These are phyloP conservation scores for Chaetorhynchus papuensis DNA, from an alignment of 2,113 vertebrate species.

Conservation along the genomic window DNA sequence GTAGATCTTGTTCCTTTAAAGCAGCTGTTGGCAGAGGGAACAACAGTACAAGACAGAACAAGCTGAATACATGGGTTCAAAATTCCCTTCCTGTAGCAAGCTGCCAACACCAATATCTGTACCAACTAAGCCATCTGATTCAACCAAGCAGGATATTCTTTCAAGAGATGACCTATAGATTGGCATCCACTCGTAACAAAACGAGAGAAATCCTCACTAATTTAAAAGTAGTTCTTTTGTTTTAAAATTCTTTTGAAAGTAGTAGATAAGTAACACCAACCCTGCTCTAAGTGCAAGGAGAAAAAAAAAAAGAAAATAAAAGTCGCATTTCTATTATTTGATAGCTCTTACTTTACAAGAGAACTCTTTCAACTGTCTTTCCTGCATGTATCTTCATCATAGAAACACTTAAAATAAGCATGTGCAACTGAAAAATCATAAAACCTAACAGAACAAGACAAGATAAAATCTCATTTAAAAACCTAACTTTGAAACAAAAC, in stretches of 20 bases:
- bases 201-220: not conserved
- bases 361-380: not conserved
- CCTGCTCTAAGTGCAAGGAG: not conserved
- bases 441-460: not conserved
- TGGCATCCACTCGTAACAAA: not conserved
- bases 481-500: not conserved
- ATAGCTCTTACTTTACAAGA: not conserved
- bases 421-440: not conserved
- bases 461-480: not conserved
- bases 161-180: not conserved
- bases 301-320: not conserved
- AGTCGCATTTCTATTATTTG: not conserved
- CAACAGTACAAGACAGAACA: not conserved
- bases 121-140: not conserved
- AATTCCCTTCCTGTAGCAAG: not conserved
- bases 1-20: not conserved
- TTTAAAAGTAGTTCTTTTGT: not conserved
- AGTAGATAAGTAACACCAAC: not conserved
- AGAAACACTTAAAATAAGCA: not conserved
- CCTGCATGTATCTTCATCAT: not conserved
- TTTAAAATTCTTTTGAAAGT: not conserved
- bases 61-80: not conserved
- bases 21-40: not conserved
- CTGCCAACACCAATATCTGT: not conserved
- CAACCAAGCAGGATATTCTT: not conserved